Evolutionary conservation across 2,888 invertebrate species (phyloP), one percentile per base, ranked within the genome.

Genomic region (Eupithecia dodoneata): DNA sequence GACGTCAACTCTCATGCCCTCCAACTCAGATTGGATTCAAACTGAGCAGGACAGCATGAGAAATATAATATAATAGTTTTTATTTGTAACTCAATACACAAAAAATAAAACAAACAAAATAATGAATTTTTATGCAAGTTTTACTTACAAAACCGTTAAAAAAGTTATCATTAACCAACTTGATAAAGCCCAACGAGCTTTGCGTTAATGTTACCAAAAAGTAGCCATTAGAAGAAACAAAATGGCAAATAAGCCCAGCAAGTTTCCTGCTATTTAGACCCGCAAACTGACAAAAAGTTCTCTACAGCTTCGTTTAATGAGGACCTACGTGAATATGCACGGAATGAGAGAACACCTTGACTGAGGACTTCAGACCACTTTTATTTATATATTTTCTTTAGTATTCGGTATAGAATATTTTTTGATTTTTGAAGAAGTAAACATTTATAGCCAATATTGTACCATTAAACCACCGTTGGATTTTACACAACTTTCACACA

Each of bases 261-360:
- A 85, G 86, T 88, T 87, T 81, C 81, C 84, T 77, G 84, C 85
- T 86, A 87, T 89, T 89, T 87, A 85, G 83, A 83, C 84, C 86
- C 85, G 85, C 86, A 85, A 88, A 87, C 86, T 87, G 85, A 87
- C 85, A 87, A 87, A 89, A 90, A 91, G 88, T 91, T 88, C 85
- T 87, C 88, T 85, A 85, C 87, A 85, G 87, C 84, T 83, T 83
- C 85, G 85, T 88, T 89, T 91, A 90, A 92, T 91, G 91, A 91
- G 91, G 84, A 86, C 85, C 85, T 82, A 85, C 86, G 87, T 80
- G 87, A 87, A 87, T 88, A 87, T 87, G 87, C 85, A 84, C 81
- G 75, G 85, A 87, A 88, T 83, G 85, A 76, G 79, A 75, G 49
- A 83, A 84, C 77, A 84, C 86, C 15, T 63, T 81, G 30, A 76